Evolutionary conservation across 2,797 vertebrate genomes (phyloP).

Genomic region (Danio tinwini): DNA sequence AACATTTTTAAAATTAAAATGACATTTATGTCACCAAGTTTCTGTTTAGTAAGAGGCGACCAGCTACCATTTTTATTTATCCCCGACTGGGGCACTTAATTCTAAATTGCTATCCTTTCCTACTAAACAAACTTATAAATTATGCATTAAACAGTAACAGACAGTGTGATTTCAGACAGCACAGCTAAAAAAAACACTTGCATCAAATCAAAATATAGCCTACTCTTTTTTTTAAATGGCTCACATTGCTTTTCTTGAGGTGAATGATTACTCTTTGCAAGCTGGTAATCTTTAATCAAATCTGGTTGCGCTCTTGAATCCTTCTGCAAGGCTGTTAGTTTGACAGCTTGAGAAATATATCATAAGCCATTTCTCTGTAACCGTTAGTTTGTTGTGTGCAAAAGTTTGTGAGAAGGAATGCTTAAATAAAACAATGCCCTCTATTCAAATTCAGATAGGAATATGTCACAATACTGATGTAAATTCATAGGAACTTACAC

Average conservation of each 20-base stretch:
- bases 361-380: background rate
- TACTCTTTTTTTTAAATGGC: background rate
- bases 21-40: too few relatives aligned
- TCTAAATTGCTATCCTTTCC: background rate
- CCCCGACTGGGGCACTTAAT: background rate
- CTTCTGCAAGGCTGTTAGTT: background rate
- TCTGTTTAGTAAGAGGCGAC: background rate
- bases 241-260: background rate
- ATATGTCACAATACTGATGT: too few relatives aligned
- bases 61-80: background rate
- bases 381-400: background rate
- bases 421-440: too few relatives aligned
- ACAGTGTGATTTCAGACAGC: background rate
- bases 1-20: too few relatives aligned
- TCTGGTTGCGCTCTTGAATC: background rate
- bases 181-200: background rate
- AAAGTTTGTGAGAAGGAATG: too few relatives aligned
- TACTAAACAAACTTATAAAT: background rate
- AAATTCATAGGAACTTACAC: too few relatives aligned
- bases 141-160: slow-evolving; percentile 5
- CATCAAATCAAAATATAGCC: too few relatives aligned
- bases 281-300: background rate
- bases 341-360: background rate
- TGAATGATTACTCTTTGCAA: background rate
- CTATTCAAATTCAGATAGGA: too few relatives aligned